Base-by-base conservation (phyloP, 2,113 vertebrate genomes). In the Galbula dea region DNA sequence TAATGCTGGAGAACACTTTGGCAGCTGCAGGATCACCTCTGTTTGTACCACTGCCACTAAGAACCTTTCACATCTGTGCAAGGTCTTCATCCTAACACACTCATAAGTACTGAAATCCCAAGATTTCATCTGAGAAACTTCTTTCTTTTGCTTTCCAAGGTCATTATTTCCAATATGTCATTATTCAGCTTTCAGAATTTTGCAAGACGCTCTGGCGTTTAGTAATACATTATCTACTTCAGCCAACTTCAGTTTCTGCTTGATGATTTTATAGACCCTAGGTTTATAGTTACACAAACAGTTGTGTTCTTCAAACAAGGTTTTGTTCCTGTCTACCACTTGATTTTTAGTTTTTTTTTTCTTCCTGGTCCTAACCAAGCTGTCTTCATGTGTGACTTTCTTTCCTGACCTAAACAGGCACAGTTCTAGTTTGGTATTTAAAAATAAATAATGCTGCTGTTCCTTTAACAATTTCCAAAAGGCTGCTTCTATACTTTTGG, bases 221-320 rank as follows among this genome's bases (percentile, higher is more conserved):
- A 21, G 22, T 83, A 82, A 68, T 55, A 55, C 48, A 66, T 95
- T 80, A 80, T 96, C 55, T 55, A 22, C 89, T 93, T 96, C 83
- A 68, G 69, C 55, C 69, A 77, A 32, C 59, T 82, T 84, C 61
- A 76, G 67, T 94, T 95, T 91, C 78, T 94, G 74, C 72, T 89
- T 87, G 81, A 88, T 86, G 69, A 81, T 96, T 97, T 96, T 84
- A 93, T 93, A 92, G 62, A 94, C 39, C 52, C 51, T 94, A 89
- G 46, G 63, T 97, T 95, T 97, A 82, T 89, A 95, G 72, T 83
- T 91, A 37, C 11, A 69, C 7, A 26, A 85, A 92, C 68, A 97
- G 89, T 66, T 52, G 12, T 24, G 71, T 88, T 93, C 59, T 81
- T 93, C 72, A 89, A 87, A 66, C 9, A 67, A n/a, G 76, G 59